A percentile compares a stretch with the other conserved stretches of the same genome.
Conservation (phyloP, 1,140 invertebrate species). For the Drosophila simulans region DNA sequence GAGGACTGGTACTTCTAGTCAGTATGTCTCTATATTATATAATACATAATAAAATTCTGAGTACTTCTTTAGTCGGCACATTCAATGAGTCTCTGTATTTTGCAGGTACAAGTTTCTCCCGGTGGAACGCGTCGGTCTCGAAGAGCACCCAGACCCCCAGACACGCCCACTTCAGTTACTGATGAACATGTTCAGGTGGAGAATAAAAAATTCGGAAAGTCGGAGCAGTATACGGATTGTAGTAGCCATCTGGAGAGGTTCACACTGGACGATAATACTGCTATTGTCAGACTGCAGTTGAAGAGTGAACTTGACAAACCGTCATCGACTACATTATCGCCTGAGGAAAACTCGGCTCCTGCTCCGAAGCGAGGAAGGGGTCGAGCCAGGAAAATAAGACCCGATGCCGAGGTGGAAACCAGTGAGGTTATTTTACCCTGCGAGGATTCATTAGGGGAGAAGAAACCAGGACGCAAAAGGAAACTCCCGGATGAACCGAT, state of each 20-base stretch:
- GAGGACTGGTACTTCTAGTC: background rate
- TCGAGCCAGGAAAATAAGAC: conserved; percentile 70
- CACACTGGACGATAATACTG: conserved; percentile 7
- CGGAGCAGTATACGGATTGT: background rate
- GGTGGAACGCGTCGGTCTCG: conserved; percentile 61
- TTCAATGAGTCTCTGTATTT: conserved; percentile 39
- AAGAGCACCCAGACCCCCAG: conserved; percentile 64
- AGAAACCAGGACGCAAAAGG: conserved; percentile 66
- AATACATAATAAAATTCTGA: background rate
- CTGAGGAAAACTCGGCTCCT: conserved; percentile 15
- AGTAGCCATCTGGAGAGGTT: background rate
- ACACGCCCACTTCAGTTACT: conserved; percentile 12
- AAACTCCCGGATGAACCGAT: conserved; percentile 55
- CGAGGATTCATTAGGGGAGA: conserved; percentile 50
- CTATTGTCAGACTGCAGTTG: conserved; percentile 18
- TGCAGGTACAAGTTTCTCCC: conserved; percentile 57
- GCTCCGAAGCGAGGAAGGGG: conserved; percentile 73
- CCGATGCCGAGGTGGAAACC: conserved; percentile 33
- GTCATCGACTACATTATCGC: background rate
- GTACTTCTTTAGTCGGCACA: background rate
- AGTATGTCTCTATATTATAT: background rate
- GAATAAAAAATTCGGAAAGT: background rate
- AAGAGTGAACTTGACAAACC: conserved; percentile 64
- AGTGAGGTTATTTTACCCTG: background rate
- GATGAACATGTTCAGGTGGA: conserved; percentile 6